Percentiles rank a stretch among this genome's conserved stretches.
phyloP scores from a whole-genome alignment of 2,888 invertebrate species.

The Zaprionus bogoriensis region DNA sequence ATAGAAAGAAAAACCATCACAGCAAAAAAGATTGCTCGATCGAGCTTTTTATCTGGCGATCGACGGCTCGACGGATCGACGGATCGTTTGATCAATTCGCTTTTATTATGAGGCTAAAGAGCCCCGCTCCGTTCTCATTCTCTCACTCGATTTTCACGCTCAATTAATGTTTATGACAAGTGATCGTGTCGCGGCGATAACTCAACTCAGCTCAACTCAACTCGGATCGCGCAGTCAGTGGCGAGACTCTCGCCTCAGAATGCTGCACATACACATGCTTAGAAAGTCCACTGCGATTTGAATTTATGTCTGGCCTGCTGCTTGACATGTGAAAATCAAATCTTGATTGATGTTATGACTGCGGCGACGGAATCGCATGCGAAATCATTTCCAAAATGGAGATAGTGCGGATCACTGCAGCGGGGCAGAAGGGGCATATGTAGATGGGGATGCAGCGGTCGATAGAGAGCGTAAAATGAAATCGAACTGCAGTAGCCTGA shows the following conservation, averaged over 20 bases:
- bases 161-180: slow-evolving; percentile 78
- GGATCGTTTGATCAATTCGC: slow-evolving; percentile 55
- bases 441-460: not conserved
- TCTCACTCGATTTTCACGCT: slow-evolving; percentile 51
- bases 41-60: slow-evolving; percentile 18
- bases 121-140: slow-evolving; percentile 23
- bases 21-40: not conserved
- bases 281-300: slow-evolving; percentile 66
- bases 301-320: slow-evolving; percentile 63
- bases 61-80: not conserved
- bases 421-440: too few species aligned
- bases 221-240: slow-evolving; percentile 26
- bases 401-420: not conserved
- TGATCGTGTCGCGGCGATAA: slow-evolving; percentile 73
- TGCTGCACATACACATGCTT: slow-evolving; percentile 48
- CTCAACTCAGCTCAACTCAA: slow-evolving; percentile 34
- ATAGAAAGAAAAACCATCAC: not conserved
- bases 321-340: slow-evolving; percentile 77
- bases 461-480: not conserved
- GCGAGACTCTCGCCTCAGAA: slow-evolving; percentile 44
- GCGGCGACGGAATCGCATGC: slow-evolving; percentile 51
- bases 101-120: slow-evolving; percentile 52
- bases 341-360: slow-evolving; percentile 76
- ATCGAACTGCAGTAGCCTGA: not conserved
- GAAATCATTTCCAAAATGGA: slow-evolving; percentile 25